Evolutionary conservation across 2,113 vertebrate species (phyloP).

Genomic region (Lepidothrix coronata): DNA sequence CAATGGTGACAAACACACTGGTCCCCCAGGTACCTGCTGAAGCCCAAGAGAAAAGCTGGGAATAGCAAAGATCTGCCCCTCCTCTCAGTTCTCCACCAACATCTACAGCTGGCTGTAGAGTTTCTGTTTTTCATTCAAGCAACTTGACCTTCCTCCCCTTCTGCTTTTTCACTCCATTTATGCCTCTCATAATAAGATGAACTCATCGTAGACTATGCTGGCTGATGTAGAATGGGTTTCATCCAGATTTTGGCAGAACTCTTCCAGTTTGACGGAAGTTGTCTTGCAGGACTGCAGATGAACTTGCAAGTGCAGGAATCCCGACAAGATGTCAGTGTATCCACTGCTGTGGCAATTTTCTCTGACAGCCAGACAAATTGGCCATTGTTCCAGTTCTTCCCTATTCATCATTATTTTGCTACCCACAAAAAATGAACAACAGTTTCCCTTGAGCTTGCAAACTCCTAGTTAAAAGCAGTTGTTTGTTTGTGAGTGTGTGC

Average conservation of each 20-base stretch:
- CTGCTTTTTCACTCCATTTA: not conserved
- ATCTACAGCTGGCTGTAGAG: not conserved
- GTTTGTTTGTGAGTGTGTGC: not conserved
- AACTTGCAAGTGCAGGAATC: not conserved
- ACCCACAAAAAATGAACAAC: not conserved
- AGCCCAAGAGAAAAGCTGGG: not conserved
- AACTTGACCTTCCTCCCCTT: not conserved
- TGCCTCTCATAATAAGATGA: not conserved
- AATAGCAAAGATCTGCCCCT: not conserved
- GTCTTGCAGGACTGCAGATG: not conserved
- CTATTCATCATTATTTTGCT: constrained; percentile 5
- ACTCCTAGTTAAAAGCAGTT: not conserved
- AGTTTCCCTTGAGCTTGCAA: constrained; percentile 11
- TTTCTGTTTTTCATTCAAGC: not conserved
- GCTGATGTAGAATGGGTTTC: not conserved
- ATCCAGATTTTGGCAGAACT: not conserved
- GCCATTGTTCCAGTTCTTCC: constrained; percentile 14
- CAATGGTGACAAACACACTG: not conserved
- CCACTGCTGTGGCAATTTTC: not conserved
- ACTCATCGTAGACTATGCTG: not conserved
- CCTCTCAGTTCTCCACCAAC: not conserved
- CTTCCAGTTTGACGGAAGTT: not conserved
- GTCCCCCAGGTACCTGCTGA: not conserved
- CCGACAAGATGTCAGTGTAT: not conserved
- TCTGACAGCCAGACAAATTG: constrained; percentile 4